Conservation (phyloP, 2,888 invertebrate species). For the Lepeophtheirus nordmannii region DNA sequence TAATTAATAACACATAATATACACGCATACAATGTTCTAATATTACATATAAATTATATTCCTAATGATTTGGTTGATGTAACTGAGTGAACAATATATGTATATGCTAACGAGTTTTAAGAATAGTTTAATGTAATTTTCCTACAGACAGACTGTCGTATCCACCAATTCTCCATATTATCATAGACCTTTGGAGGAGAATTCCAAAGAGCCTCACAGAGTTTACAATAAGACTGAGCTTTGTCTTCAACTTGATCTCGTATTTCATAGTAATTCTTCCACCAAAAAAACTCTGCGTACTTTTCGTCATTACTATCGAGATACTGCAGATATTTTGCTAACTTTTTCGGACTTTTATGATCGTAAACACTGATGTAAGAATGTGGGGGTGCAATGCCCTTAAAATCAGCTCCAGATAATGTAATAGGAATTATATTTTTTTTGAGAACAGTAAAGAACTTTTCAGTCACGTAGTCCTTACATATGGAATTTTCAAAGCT, state of each 20-base stretch:
- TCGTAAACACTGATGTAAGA: slow-evolving; percentile 32
- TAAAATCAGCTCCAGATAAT: slow-evolving; percentile 31
- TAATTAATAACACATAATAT: too few species aligned
- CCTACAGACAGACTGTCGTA: neutral
- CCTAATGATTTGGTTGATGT: too few species aligned
- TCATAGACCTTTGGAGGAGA: slow-evolving; percentile 11
- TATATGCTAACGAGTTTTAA: neutral
- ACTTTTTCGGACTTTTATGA: slow-evolving; percentile 30
- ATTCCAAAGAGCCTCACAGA: slow-evolving; percentile 12
- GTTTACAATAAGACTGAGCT: slow-evolving; percentile 13
- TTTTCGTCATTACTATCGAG: slow-evolving; percentile 28
- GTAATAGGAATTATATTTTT: slow-evolving; percentile 31
- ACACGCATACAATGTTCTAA: too few species aligned
- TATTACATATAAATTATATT: too few species aligned
- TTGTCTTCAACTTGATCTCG: neutral
- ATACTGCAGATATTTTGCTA: slow-evolving; percentile 30
- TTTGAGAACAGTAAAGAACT: slow-evolving; percentile 30
- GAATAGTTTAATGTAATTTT: neutral
- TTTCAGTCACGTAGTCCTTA: slow-evolving; percentile 32
- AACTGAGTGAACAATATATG: too few species aligned
- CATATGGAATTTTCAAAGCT: slow-evolving; percentile 32
- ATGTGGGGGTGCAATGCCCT: slow-evolving; percentile 30
- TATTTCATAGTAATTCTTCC: slow-evolving; percentile 27
- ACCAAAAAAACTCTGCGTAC: slow-evolving; percentile 29
- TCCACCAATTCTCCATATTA: slow-evolving; percentile 19